Base-by-base conservation (phyloP, 2,797 vertebrate species). In the Protosalanx chinensis region DNA sequence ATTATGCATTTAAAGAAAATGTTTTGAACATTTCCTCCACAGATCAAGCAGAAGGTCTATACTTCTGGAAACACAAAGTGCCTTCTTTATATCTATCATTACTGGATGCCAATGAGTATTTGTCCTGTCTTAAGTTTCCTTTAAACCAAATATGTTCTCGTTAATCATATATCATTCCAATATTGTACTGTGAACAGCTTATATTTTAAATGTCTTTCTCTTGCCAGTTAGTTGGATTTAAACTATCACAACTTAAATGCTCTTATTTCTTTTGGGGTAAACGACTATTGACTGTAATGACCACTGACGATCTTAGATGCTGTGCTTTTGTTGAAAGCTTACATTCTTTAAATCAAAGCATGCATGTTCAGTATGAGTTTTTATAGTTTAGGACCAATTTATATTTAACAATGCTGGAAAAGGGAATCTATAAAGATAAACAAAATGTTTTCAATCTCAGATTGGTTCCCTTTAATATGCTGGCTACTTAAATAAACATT, bases 181-280 rank as follows among this genome's bases (percentile, higher is more conserved):
- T 67, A n/a, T 51, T 51, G 58, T 78, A 87, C 86, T 87, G 86
- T 89, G 85, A 87, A 86, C 76, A 67, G 58, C 70, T 80, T 77
- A 80, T 85, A 86, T 90, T 89, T 81, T 79, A 77, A 56, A 46
- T 27, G 64, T 83, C 72, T 79, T 67, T 58, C 12, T 32, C 12
- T 62, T 23, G 59, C 76, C 33, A 72, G 53, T 63, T 60, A 7
- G 59, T 76, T 63, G 66, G 49, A 59, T 79, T 78, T 35, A 70
- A 61, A 71, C 72, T 62, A 78, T 80, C 61, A 41, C 4, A 16
- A 56, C 51, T 56, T 56, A n/a, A 56, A 76, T 76, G 67, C 68
- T 74, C 30, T 37, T 27, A 29, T n/a, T 67, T 6, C 73, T 49
- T 58, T 27, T 33, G 73, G 72, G 51, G 30, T 37, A 67, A 65